Evolutionary conservation across 2,797 vertebrate genomes (phyloP), one percentile per base, ranked within the genome.

Genomic region (Lithobates pipiens): DNA sequence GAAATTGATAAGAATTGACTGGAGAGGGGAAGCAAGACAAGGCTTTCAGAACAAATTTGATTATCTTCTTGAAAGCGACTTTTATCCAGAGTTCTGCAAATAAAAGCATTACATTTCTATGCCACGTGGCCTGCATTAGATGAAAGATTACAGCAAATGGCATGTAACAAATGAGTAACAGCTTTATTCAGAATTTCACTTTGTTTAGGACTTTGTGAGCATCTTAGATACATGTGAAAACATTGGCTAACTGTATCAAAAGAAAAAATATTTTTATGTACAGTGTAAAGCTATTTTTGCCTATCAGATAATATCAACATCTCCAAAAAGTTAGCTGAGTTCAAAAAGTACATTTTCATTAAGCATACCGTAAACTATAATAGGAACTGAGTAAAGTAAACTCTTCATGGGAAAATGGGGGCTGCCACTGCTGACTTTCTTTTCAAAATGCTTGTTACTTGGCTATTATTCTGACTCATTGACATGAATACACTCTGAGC

Each of bases 1-100:
- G 88, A 81, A 89, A 68, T 84, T 91, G 89, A 93, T 90, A 91
- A 89, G 86, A 91, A 92, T 93, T 91, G 91, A 93, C 89, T 90
- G 88, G 83, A 89, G 88, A 72, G 89, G 91, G 90, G 91, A 91
- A 90, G 44, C 70, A 70, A 90, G 50, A 88, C 88, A 88, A 82
- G 68, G 61, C 82, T 86, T 88, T 88, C 86, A 87, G 0, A 0
- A 86, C 86, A 90, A 91, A 91, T 77, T 0, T 87, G 86, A 89
- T 88, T 89, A 77, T 71, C 70, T 8, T 83, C 87, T 72, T 42
- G 88, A 79, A 84, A 78, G 63, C 92, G 65, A 89, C 88, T 90
- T 78, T 71, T 79, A 73, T 85, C 25, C 39, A 25, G 39, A 36
- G 5, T 72, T 92, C 92, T 89, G 89, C 82, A 90, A 80, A 88